Evolutionary conservation across 2,797 vertebrate genomes (phyloP).

Genomic region (Halcyon badia): DNA sequence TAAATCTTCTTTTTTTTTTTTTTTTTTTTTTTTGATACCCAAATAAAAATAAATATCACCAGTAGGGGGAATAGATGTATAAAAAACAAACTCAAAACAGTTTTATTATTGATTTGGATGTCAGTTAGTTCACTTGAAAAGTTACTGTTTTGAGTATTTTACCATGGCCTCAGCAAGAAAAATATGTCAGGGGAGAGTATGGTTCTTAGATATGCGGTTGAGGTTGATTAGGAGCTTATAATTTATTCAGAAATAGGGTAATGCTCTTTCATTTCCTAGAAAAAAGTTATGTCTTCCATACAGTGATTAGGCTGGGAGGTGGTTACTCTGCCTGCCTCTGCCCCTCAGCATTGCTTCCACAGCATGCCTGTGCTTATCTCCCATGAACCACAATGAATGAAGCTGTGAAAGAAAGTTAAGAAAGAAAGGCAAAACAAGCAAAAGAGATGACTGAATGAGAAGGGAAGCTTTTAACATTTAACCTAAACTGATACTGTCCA

Average conservation of each 20-base stretch:
- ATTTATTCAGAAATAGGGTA: slow-evolving; percentile 1
- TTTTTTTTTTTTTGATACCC: not conserved
- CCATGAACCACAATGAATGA: rapidly evolving
- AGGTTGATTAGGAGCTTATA: not conserved
- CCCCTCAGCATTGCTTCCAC: rapidly evolving
- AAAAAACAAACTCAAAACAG: slow-evolving; percentile 78
- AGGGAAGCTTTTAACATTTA: not conserved
- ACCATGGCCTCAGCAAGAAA: slow-evolving; percentile 23
- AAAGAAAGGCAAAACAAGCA: not conserved
- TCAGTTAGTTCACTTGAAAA: slow-evolving; percentile 59
- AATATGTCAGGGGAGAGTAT: not conserved
- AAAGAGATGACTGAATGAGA: not conserved
- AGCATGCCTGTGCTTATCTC: not conserved
- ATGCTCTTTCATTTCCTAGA: not conserved
- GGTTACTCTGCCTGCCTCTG: not conserved
- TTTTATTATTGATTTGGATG: slow-evolving; percentile 73
- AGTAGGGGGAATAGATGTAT: slow-evolving; percentile 85
- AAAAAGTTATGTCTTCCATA: not conserved
- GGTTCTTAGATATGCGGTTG: not conserved
- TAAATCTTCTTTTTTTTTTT: not conserved
- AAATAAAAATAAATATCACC: slow-evolving; percentile 84
- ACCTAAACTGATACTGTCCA: not conserved
- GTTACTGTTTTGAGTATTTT: slow-evolving; percentile 61
- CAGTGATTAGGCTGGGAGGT: not conserved
- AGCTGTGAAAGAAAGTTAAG: not conserved